Conservation (phyloP, 2,888 invertebrate species). For the Acronicta alni region DNA sequence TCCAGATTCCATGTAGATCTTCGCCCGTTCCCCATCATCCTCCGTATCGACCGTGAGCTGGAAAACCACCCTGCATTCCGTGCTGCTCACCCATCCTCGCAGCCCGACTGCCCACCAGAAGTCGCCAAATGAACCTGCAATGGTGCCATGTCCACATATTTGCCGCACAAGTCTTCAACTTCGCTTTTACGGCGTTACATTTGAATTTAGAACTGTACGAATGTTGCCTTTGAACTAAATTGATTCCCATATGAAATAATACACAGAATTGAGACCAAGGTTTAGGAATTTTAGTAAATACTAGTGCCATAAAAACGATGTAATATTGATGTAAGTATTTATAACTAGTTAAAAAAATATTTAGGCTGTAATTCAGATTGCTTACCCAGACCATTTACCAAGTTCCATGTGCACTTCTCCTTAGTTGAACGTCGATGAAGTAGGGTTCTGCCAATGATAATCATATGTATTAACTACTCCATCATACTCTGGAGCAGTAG, state of each 20-base stretch:
- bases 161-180: slow-evolving; percentile 34
- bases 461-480: too few relatives aligned
- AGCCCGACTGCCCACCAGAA: slow-evolving; percentile 98
- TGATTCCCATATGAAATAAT: not conserved
- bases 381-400: too few relatives aligned
- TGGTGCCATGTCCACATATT: slow-evolving; percentile 41
- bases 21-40: slow-evolving; percentile 96
- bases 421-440: too few relatives aligned
- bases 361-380: too few relatives aligned
- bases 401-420: too few relatives aligned
- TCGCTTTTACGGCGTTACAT: slow-evolving; percentile 29
- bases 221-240: too few relatives aligned
- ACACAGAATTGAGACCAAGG: not conserved
- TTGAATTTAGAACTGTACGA: slow-evolving; percentile 19
- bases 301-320: too few relatives aligned
- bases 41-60: slow-evolving; percentile 95
- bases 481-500: too few relatives aligned
- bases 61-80: slow-evolving; percentile 97
- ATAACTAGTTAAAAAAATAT: too few relatives aligned
- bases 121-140: slow-evolving; percentile 90
- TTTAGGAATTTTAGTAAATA: too few relatives aligned
- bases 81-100: slow-evolving; percentile 96
- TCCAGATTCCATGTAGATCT: slow-evolving; percentile 97
- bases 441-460: too few relatives aligned
- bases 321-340: too few relatives aligned